Conservation (phyloP, 2,113 vertebrate genomes). For the Grammomys surdaster region DNA sequence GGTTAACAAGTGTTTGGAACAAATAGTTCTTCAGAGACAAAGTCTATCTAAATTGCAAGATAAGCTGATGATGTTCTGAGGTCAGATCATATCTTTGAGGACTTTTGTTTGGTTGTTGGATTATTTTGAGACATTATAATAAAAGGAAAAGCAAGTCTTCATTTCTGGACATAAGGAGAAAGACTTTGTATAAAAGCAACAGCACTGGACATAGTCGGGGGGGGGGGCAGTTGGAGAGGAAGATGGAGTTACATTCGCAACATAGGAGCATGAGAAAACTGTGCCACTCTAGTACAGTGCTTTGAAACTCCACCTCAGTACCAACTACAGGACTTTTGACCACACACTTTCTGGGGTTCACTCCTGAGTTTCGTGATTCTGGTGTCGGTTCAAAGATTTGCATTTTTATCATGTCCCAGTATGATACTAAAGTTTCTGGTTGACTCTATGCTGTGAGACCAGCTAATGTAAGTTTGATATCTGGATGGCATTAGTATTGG, state of each 20-base stretch:
- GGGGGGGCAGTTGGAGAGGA: neutral
- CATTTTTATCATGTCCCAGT: neutral
- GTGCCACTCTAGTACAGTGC: neutral
- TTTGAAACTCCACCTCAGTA: neutral
- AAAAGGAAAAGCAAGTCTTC: neutral
- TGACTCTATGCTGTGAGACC: neutral
- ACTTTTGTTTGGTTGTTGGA: neutral
- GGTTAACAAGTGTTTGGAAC: neutral
- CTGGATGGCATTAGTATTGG: neutral
- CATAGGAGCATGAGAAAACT: neutral
- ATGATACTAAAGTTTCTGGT: neutral
- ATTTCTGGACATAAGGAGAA: neutral
- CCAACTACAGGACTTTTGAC: neutral
- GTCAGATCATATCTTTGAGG: neutral
- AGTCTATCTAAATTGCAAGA: neutral
- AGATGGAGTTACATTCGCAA: neutral
- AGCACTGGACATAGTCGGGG: neutral
- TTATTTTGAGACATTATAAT: neutral
- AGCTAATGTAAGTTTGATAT: neutral
- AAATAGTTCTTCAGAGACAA: neutral
- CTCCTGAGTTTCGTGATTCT: neutral
- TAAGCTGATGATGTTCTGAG: neutral
- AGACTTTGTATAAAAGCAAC: neutral
- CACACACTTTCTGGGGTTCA: neutral
- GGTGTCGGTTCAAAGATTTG: accelerated